Evolutionary conservation across 2,113 vertebrate genomes (phyloP), one percentile per base, ranked within the genome.

Genomic region (Salminus brasiliensis): DNA sequence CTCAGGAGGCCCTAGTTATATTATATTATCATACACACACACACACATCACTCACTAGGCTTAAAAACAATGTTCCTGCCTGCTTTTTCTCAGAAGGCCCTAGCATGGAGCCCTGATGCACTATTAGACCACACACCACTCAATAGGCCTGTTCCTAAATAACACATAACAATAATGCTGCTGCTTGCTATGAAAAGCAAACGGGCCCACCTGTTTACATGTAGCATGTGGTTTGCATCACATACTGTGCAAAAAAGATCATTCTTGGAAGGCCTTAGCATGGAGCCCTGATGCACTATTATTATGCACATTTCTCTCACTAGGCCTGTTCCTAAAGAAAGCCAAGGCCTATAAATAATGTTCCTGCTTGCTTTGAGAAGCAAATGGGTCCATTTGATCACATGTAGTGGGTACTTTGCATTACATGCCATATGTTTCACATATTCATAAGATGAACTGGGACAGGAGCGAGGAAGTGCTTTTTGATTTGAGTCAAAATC

Each of bases 271-370:
- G 43, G 13, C 0, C 43, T 21, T 39, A 39, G 47, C 29, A 53
- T 41, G 25, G 62, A 27, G 53, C 60, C 62, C 62, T 76, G 62
- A 76, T 39, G 74, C 15, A 63, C 13, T 34, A 62, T 63, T 36
- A 34, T 76, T 32, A 68, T 21, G 62, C 16, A 66, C 18, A 39
- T 32, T 52, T 18, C 34, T 15, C 4, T 43, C 25, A 36, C 5
- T 66, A 15, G n/a, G 29, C 23, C 59, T 4, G 52, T 32, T 74
- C 23, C 41, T 63, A 16, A n/a, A 32, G 32, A 18, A n/a, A 12
- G 13, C 0, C 21, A 36, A 6, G 1, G 16, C 39, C 39, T 9
- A 36, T 36, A 36, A 34, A 63, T 13, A 30, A 62, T 32, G 0
- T 36, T n/a, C 32, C 8, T 66, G 32, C 8, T 39, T 39, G 4